These are phyloP conservation scores for Cryptotermes secundus DNA, from an alignment of 1,140 invertebrate species.

Conservation along the genomic window DNA sequence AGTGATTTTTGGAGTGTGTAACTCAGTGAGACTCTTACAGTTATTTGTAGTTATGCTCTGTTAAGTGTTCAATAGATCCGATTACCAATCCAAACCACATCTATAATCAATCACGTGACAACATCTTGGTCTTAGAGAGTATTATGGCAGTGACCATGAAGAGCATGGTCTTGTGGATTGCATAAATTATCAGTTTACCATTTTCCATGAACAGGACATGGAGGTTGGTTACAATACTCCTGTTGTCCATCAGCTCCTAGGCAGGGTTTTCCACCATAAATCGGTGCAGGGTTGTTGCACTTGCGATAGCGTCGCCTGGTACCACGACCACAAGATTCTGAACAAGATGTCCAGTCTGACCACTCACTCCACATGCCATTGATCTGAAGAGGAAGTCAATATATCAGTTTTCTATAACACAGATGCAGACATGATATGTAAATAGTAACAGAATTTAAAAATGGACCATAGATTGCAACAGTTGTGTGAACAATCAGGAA, in stretches of 20 bases:
- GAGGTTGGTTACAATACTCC: constrained; percentile 41
- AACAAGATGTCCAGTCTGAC: constrained; percentile 53
- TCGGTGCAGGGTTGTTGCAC: constrained; percentile 53
- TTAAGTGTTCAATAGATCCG: too few species aligned
- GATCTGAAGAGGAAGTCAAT: constrained; percentile 29
- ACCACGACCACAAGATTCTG: constrained; percentile 54
- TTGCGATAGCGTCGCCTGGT: constrained; percentile 48
- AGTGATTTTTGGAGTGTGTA: too few species aligned
- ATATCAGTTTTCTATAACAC: not conserved
- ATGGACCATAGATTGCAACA: not conserved
- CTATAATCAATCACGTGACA: too few species aligned
- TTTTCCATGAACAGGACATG: constrained; percentile 34
- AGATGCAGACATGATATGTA: not conserved
- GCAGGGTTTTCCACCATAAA: constrained; percentile 49
- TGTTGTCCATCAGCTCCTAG: constrained; percentile 47
- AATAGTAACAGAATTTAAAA: not conserved
- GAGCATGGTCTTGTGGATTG: too few species aligned
- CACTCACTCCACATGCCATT: constrained; percentile 52
- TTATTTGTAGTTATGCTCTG: too few species aligned
- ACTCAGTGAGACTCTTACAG: too few species aligned
- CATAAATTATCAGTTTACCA: too few species aligned
- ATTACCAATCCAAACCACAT: too few species aligned
- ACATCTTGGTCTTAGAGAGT: too few species aligned
- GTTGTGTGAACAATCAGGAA: not conserved
- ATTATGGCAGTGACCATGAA: too few species aligned